A percentile compares a stretch with the other conserved stretches of the same genome.
Conservation (phyloP, 2,113 vertebrate species). For the Bubo scandiacus region DNA sequence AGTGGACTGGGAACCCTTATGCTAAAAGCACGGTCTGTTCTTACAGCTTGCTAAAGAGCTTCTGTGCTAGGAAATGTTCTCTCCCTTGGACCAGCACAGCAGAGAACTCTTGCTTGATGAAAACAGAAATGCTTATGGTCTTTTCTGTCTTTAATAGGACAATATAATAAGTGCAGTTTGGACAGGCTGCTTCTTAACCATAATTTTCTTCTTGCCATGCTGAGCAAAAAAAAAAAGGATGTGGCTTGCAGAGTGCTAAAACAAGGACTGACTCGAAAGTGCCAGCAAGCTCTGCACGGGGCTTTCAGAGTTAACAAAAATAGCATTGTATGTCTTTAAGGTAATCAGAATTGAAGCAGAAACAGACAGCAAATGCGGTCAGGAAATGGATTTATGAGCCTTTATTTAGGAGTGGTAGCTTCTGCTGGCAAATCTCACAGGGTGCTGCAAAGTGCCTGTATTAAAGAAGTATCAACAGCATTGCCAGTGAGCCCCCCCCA, state of each 20-base stretch:
- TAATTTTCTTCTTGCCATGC: neutral
- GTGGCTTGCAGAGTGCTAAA: neutral
- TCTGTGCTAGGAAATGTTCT: neutral
- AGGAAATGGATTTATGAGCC: neutral
- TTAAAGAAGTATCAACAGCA: neutral
- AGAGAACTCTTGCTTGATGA: neutral
- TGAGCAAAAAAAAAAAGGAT: neutral
- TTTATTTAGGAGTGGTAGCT: neutral
- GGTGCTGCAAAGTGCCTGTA: neutral
- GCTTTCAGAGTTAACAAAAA: neutral
- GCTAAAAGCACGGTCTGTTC: neutral
- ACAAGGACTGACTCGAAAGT: neutral
- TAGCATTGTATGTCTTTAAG: neutral
- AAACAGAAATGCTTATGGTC: neutral
- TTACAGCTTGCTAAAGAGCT: neutral
- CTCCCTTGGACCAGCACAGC: neutral
- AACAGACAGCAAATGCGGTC: neutral
- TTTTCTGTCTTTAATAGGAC: neutral
- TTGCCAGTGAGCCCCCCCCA: accelerated
- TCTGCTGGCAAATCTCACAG: neutral
- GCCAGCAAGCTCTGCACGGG: neutral
- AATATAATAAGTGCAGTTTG: neutral
- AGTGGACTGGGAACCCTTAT: neutral
- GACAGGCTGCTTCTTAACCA: neutral
- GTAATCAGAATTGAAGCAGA: neutral